phyloP scores from a whole-genome alignment of 2,113 vertebrate species.

The Ramphastos sulfuratus region DNA sequence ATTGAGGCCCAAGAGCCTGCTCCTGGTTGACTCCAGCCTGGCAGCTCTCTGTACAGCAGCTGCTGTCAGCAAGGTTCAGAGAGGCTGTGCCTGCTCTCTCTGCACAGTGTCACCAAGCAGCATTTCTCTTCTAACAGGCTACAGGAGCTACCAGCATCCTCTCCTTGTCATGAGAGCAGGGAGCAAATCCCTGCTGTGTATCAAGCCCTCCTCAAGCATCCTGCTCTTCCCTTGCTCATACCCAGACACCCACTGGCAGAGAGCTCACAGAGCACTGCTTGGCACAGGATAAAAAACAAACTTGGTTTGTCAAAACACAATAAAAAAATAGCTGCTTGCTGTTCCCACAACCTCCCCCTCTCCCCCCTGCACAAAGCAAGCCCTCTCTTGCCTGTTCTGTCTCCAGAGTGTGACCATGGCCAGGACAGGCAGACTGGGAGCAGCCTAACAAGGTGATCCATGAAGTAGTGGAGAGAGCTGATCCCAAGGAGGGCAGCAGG shows the following conservation, averaged over 20 bases:
- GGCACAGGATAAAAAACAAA: conserved; percentile 20
- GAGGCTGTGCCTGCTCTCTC: not conserved
- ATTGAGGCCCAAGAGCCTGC: not conserved
- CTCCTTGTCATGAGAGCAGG: not conserved
- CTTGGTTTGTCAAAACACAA: not conserved
- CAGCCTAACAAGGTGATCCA: not conserved
- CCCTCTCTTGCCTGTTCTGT: not conserved
- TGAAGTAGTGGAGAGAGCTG: not conserved
- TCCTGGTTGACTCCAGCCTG: not conserved
- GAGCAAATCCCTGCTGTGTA: not conserved
- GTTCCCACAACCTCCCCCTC: conserved; percentile 11
- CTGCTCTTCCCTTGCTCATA: not conserved
- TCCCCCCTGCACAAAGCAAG: not conserved
- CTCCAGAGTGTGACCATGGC: not conserved
- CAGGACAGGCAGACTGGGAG: not conserved
- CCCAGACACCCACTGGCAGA: not conserved
- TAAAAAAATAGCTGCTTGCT: conserved; percentile 11
- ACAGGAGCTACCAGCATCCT: not conserved
- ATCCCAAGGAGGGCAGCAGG: not conserved
- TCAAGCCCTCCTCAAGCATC: not conserved
- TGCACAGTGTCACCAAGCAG: not conserved
- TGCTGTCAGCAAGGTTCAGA: not conserved
- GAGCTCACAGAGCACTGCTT: not conserved
- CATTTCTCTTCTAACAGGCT: not conserved
- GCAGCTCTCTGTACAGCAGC: not conserved